Conservation (phyloP, 2,888 invertebrate species). For the Sturmia bella region DNA sequence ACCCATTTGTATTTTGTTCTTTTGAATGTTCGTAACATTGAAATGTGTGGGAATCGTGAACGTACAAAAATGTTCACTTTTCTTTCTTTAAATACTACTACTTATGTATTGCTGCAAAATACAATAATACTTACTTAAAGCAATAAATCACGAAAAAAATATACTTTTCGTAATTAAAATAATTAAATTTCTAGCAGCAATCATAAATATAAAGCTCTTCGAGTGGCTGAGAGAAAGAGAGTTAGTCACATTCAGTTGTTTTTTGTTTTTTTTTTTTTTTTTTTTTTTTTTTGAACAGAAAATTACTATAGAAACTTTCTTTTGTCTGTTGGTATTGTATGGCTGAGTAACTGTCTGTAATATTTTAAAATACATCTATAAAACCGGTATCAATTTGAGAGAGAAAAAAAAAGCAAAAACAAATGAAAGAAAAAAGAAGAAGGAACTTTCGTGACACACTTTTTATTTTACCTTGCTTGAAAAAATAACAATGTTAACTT, state of each 20-base stretch:
- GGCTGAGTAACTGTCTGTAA: constrained; percentile 29
- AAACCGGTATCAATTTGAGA: constrained; percentile 52
- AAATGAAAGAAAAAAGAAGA: constrained; percentile 39
- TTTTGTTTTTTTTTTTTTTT: too few relatives aligned
- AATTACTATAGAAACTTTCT: constrained; percentile 48
- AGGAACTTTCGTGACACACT: constrained; percentile 68
- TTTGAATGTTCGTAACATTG: too few relatives aligned
- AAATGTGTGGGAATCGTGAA: too few relatives aligned
- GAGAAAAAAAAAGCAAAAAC: not conserved
- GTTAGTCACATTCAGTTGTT: not conserved
- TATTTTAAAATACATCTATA: constrained; percentile 7
- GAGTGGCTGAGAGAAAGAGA: constrained; percentile 9
- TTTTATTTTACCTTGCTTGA: constrained; percentile 55
- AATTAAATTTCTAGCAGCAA: constrained; percentile 20
- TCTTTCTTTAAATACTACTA: too few relatives aligned
- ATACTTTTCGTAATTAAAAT: constrained; percentile 26
- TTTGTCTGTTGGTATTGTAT: constrained; percentile 40
- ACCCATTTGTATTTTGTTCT: too few relatives aligned
- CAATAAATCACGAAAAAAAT: too few relatives aligned
- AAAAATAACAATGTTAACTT: constrained; percentile 16
- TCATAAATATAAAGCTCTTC: constrained; percentile 19
- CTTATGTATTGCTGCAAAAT: too few relatives aligned
- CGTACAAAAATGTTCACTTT: too few relatives aligned
- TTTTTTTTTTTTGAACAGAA: too few relatives aligned
- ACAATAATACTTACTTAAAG: too few relatives aligned